phyloP scores from a whole-genome alignment of 2,113 vertebrate species.

The Cricetomys ansorgei region DNA sequence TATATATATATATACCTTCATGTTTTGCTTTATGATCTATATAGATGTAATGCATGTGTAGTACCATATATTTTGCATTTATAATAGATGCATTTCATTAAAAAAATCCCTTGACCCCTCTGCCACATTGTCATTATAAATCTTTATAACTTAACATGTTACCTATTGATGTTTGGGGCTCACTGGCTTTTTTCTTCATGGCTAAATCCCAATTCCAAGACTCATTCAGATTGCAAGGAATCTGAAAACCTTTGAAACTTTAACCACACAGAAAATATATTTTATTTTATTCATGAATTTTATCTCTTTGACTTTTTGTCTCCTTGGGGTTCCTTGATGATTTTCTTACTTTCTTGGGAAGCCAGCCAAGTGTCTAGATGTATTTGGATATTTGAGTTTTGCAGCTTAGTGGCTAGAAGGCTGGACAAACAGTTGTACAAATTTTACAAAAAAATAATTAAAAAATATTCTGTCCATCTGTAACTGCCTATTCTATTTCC shows the following conservation, averaged over 20 bases:
- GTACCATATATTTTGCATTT: not conserved
- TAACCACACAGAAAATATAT: not conserved
- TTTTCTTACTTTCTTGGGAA: not conserved
- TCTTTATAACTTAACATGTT: not conserved
- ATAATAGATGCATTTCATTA: not conserved
- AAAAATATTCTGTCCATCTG: not conserved
- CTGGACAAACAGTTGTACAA: not conserved
- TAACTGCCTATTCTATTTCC: not conserved
- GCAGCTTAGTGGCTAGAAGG: not conserved
- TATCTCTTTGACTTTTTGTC: not conserved
- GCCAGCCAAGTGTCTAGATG: not conserved
- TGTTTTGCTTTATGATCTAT: not conserved
- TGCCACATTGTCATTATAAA: not conserved
- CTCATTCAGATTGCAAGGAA: not conserved
- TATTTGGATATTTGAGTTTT: not conserved
- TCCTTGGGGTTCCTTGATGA: not conserved
- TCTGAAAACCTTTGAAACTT: not conserved
- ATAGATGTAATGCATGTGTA: not conserved
- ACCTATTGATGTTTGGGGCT: not conserved
- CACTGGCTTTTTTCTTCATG: not conserved
- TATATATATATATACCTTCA: too few relatives aligned
- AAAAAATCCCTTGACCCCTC: not conserved
- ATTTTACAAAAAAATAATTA: not conserved
- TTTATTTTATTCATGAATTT: not conserved
- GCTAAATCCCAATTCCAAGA: not conserved